Evolutionary conservation across 2,113 vertebrate genomes (phyloP), one percentile per base, ranked within the genome.

Genomic region (Ahaetulla prasina): DNA sequence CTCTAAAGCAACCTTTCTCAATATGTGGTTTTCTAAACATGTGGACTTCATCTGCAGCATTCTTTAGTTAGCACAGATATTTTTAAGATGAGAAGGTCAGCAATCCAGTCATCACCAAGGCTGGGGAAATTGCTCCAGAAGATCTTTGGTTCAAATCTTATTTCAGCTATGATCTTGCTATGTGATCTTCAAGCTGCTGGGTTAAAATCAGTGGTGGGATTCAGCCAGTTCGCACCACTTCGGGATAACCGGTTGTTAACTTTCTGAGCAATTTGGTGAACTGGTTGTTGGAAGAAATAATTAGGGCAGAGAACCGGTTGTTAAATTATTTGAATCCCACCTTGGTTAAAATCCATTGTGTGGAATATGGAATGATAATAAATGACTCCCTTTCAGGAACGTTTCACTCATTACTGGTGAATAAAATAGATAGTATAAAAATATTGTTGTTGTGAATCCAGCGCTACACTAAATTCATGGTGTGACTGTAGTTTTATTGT

Each of bases 401-500:
- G 8, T 30, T 50, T n/a, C 35, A 47, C 47, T 50, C 54, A 25
- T 60, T 57, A 4, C 52, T 85, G 49, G 25, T 14, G 35, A 4
- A 3, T 0, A 23, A 27, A 45, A 22, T 14, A 7, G 86, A 91
- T 92, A 30, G 90, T 89, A 55, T 68, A 0, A 60, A 47, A 55
- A 39, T 3, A 2, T 93, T 92, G 30, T 87, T 1, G 22, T 60
- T n/a, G 47, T 55, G 18, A 87, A 43, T 8, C 35, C 45, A 89
- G 2, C n/a, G 12, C 45, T 80, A 22, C 49, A 86, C 92, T 91
- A 57, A 91, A 9, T 74, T 18, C 90, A 87, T 54, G 86, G 52
- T 0, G 89, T 68, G 60, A 92, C 11, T 85, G 50, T 8, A 60
- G 91, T 87, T 89, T 88, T 94, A 90, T 63, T 89, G 16, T 86